Evolutionary conservation across 1,140 invertebrate genomes (phyloP).

Genomic region (Bactericera cockerelli): DNA sequence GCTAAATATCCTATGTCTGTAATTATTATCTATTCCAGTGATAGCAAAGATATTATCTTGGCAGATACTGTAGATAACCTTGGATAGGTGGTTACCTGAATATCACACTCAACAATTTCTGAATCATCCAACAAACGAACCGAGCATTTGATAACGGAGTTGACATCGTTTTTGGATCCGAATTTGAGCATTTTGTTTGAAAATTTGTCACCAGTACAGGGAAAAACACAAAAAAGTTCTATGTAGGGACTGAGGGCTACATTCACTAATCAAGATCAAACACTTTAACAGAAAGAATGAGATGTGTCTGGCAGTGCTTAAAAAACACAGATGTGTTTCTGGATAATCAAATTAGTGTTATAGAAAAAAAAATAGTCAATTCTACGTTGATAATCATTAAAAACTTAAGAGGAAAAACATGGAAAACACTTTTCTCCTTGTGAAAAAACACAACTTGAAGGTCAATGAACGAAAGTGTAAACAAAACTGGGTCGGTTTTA

Average conservation of each 20-base stretch:
- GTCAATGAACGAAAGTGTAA: conserved; percentile 3
- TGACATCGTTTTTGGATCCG: conserved; percentile 64
- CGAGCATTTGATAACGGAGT: conserved; percentile 81
- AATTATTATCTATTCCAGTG: not conserved
- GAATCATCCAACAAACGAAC: conserved; percentile 85
- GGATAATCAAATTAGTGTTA: not conserved
- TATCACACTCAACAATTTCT: conserved; percentile 87
- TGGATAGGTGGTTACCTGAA: too few species aligned
- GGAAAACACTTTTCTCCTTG: not conserved
- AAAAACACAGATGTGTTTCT: not conserved
- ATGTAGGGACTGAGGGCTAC: not conserved
- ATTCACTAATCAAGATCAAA: not conserved
- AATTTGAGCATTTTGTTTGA: conserved; percentile 58
- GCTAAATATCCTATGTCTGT: too few species aligned
- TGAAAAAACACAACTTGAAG: not conserved
- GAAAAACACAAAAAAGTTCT: too few species aligned
- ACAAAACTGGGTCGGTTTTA: too few species aligned
- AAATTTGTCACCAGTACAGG: too few species aligned
- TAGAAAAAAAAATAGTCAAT: too few species aligned
- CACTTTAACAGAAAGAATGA: too few species aligned
- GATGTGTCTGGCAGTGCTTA: too few species aligned
- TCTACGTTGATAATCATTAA: too few species aligned
- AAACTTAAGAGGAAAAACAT: not conserved
- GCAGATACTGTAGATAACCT: conserved; percentile 30
- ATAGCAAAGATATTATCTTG: not conserved